Conservation (phyloP, 2,797 vertebrate genomes). For the Prunella strophiata region DNA sequence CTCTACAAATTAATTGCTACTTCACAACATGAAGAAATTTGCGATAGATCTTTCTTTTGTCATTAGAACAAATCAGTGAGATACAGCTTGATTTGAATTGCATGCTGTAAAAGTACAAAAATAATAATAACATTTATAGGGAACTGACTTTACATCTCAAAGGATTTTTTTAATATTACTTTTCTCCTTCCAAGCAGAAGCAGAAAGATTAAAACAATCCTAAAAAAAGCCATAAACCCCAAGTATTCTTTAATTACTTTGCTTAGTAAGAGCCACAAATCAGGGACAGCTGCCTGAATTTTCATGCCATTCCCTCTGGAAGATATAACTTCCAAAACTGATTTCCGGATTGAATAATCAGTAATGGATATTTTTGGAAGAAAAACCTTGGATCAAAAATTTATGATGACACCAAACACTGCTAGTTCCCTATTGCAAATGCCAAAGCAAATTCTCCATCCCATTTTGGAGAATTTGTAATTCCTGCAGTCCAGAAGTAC, state of each 20-base stretch:
- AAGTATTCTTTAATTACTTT: slow-evolving; percentile 32
- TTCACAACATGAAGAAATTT: slow-evolving; percentile 22
- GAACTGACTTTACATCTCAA: slow-evolving; percentile 17
- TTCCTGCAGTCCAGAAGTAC: not conserved
- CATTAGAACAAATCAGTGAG: slow-evolving; percentile 11
- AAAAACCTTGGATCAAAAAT: not conserved
- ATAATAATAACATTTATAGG: slow-evolving; percentile 7
- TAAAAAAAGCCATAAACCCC: not conserved
- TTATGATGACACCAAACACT: not conserved
- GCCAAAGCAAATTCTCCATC: not conserved
- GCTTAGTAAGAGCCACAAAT: not conserved
- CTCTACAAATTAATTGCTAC: slow-evolving; percentile 50
- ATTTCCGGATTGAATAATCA: not conserved
- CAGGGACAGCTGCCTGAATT: slow-evolving; percentile 16
- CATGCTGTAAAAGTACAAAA: slow-evolving; percentile 18
- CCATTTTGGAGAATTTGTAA: not conserved
- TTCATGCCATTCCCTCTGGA: not conserved
- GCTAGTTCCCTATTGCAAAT: rapidly evolving
- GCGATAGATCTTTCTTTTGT: slow-evolving; percentile 41
- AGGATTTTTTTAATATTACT: not conserved
- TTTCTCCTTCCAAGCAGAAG: not conserved
- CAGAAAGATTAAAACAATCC: slow-evolving; percentile 29
- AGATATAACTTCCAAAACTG: not conserved
- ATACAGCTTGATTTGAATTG: slow-evolving; percentile 46
- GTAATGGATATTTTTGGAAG: not conserved